Evolutionary conservation across 2,797 vertebrate genomes (phyloP), one percentile per base, ranked within the genome.

Genomic region (Rhabdomys pumilio): DNA sequence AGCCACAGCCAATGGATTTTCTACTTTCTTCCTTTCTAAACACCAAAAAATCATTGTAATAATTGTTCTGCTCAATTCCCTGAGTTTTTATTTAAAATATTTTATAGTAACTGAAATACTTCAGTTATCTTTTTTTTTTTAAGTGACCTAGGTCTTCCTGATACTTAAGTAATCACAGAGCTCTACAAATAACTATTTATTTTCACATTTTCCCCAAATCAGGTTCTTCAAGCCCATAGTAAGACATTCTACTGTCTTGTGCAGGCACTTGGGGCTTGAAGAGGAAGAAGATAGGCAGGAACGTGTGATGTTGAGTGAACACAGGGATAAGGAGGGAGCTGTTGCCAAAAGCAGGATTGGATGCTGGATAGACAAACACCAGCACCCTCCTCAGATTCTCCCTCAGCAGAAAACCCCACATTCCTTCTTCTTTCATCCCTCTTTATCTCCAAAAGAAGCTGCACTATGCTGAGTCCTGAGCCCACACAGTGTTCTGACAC

Each of bases 21-120:
- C 65, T 84, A 44, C 47, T 92, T 87, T 90, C 34, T 34, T 26
- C 55, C 76, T 69, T 90, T 93, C 17, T 65, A 55, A 84, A 90
- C 11, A 22, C 63, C 82, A 86, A 20, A 82, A n/a, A 26, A 76
- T 50, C n/a, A 24, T 10, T 77, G 17, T 59, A 29, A 41, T 75
- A 80, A 38, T 75, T 38, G 17, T 61, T 29, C 53, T 55, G 22
- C 14, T 91, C n/a, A 8, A n/a, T 44, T 69, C 59, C 61, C n/a
- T 63, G 67, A 91, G 11, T 80, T 93, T 77, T 34, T 72, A 69
- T 96, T 67, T 77, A 44, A 61, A 76, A 92, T n/a, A 77, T 41
- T 34, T 80, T 8, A 14, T n/a, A 81, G 31, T 88, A 81, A n/a
- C 20, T 85, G 93, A 89, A 93, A 72, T 61, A 92, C 77, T 89